Base-by-base conservation (phyloP, 2,888 invertebrate species). In the Saturnia pavonia region DNA sequence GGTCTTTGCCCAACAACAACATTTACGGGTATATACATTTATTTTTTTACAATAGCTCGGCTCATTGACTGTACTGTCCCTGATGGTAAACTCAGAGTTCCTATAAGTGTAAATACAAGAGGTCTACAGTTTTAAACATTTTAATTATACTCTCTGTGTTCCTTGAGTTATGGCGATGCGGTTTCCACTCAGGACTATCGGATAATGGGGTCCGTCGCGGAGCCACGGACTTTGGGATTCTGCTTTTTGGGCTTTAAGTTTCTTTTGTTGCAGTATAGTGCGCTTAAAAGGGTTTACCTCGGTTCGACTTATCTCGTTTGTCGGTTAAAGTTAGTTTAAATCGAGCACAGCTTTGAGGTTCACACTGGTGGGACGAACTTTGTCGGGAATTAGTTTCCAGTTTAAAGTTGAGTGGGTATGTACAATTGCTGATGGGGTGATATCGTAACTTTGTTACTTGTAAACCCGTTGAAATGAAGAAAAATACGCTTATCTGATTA, bases 241-340 rank as follows among this genome's bases (percentile, higher is more conserved):
- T 19, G 65, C 65, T 65, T 65, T 65, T 65, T 40, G 40, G 65
- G 65, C 65, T 6, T 65, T 40, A 65, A 65, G 65, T 65, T 65
- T 65, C 65, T 65, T 65, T 65, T 65, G 65, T 65, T 65, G 40
- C 40, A 65, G 65, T 40, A 65, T 65, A 40, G 40, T 40, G 40
- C 65, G 65, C 65, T 65, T 65, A 40, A 65, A 40, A 65, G 40
- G 65, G 65, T 19, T n/a, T 40, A 34, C 19, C 65, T 19, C 65
- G 40, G 34, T 65, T 40, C 40, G 65, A 65, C 65, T 40, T 40
- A 65, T 65, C 65, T 65, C 65, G 16, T 34, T 65, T 65, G 40
- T 40, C 34, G 2, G n/a, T 63, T 40, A n/a, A 3, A 65, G 65
- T 65, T 40, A 65, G 40, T 65, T 40, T 40, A 65, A 65, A 65